Percentiles rank a stretch among this genome's conserved stretches.
Evolutionary conservation across 2,113 vertebrate species (phyloP).

Genomic region (Labeo catla): DNA sequence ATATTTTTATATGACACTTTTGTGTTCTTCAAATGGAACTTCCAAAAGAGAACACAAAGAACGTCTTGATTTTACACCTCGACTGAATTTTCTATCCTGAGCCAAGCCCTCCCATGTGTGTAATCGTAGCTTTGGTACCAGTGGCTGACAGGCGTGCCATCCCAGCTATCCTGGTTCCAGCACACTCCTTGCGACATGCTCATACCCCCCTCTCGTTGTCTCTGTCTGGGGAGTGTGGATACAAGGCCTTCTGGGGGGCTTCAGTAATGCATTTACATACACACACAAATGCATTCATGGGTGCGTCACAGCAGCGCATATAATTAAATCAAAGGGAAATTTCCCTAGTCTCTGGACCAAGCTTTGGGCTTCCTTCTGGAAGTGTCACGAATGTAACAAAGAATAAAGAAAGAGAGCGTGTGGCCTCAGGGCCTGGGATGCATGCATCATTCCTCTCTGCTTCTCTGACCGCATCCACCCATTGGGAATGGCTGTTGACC

Average conservation of each 20-base stretch:
- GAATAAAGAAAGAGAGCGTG: conserved; percentile 39
- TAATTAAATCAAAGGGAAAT: conserved; percentile 73
- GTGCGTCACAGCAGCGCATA: conserved; percentile 66
- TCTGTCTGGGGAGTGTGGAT: conserved; percentile 64
- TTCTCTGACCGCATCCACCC: conserved; percentile 41
- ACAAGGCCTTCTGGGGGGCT: conserved; percentile 71
- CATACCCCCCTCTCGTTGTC: conserved; percentile 39
- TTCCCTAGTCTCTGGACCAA: conserved; percentile 56
- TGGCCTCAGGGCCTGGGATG: conserved; percentile 38
- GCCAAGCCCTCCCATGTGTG: conserved; percentile 52
- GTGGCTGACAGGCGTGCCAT: conserved; percentile 39
- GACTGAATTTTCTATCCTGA: conserved; percentile 37
- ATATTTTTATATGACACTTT: neutral
- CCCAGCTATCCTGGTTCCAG: conserved; percentile 41
- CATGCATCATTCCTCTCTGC: conserved; percentile 26
- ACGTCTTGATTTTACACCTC: conserved; percentile 13
- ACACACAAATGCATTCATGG: conserved; percentile 52
- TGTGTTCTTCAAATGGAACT: neutral
- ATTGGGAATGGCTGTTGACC: conserved; percentile 43
- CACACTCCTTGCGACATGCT: conserved; percentile 23
- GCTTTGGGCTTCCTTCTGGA: conserved; percentile 24
- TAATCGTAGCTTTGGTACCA: conserved; percentile 37
- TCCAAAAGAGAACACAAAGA: conserved; percentile 9
- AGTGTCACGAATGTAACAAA: conserved; percentile 44
- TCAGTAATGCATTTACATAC: conserved; percentile 57